Conservation (phyloP, 2,797 vertebrate genomes). For the Ceryle rudis region DNA sequence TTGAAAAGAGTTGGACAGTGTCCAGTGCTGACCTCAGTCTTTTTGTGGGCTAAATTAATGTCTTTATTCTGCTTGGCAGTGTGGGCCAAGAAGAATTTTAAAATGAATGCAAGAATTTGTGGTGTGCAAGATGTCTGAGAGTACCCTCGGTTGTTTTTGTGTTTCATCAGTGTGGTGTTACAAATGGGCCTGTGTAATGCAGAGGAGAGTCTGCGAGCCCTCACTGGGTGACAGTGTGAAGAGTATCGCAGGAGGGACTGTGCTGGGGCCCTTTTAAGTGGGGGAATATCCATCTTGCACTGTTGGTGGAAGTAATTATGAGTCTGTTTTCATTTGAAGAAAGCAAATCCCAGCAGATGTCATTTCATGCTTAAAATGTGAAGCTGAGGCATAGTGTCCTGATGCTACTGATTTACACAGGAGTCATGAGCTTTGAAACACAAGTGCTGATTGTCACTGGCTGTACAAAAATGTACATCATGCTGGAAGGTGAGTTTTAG, state of each 20-base stretch:
- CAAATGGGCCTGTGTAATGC: background rate
- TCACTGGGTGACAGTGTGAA: background rate
- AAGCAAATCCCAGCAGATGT: constrained; percentile 4
- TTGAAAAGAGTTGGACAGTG: background rate
- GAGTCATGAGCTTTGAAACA: background rate
- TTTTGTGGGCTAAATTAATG: constrained; percentile 42
- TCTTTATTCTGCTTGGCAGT: constrained; percentile 53
- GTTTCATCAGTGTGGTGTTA: constrained; percentile 16
- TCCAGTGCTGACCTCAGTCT: constrained; percentile 44
- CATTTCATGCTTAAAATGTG: constrained; percentile 28
- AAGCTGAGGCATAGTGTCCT: background rate
- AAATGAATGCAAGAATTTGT: constrained; percentile 64
- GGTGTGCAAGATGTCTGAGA: constrained; percentile 40
- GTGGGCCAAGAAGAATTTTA: constrained; percentile 60
- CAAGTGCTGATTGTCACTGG: background rate
- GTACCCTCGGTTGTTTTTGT: constrained; percentile 23
- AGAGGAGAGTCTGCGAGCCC: background rate
- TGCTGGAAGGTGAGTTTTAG: background rate
- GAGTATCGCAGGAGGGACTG: background rate
- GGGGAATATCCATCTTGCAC: background rate
- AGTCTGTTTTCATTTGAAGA: background rate
- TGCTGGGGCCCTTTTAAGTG: background rate
- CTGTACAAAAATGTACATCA: background rate
- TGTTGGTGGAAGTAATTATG: background rate
- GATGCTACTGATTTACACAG: background rate